Percentiles rank a stretch among this genome's conserved stretches.
phyloP scores from a whole-genome alignment of 2,797 vertebrate species.

The Ceryle rudis region DNA sequence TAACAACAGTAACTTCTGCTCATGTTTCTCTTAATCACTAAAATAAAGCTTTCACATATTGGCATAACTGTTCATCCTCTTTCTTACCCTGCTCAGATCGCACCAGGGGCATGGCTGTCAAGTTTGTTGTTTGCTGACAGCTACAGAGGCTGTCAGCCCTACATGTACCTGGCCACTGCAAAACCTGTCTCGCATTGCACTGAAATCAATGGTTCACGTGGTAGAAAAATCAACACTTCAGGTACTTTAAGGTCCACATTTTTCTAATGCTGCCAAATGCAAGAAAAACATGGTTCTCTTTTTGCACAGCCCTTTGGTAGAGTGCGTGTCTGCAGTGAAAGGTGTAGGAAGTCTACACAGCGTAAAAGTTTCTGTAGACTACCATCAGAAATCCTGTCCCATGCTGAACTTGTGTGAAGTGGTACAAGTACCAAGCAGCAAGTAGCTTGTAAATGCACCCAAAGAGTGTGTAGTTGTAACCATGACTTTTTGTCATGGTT shows the following conservation, averaged over 20 bases:
- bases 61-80: neutral
- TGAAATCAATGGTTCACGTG: neutral
- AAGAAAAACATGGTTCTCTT: neutral
- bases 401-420: neutral
- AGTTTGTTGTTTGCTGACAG: neutral
- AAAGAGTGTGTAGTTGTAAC: fast-evolving
- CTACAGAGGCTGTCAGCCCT: neutral
- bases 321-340: neutral
- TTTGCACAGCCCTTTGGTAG: neutral
- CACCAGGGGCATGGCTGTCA: neutral
- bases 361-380: fast-evolving
- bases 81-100: neutral
- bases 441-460: neutral
- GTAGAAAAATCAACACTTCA: neutral
- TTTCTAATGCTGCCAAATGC: neutral
- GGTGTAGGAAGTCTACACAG: no score
- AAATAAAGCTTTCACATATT: neutral
- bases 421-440: neutral
- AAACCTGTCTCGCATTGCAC: fast-evolving
- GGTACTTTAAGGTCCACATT: neutral
- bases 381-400: neutral
- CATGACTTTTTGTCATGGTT: no score
- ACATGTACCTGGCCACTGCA: neutral
- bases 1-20: neutral
- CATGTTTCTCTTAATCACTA: neutral